phyloP scores from a whole-genome alignment of 1,140 invertebrate species.

The Melanaphis sacchari region DNA sequence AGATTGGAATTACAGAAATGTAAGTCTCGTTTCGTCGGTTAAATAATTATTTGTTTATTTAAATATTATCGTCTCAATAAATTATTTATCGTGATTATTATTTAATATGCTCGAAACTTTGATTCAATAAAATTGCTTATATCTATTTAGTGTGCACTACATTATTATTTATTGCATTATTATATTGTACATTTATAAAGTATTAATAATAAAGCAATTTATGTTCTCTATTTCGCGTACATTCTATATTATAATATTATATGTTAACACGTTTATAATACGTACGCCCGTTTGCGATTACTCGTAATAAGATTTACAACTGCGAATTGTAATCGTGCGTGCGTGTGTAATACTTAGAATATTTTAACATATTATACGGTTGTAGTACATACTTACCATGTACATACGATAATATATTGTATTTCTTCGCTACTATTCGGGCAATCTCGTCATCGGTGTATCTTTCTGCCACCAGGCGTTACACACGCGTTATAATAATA shows the following conservation, averaged over 20 bases:
- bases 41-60: too few relatives aligned
- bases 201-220: not conserved
- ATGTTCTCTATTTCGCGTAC: not conserved
- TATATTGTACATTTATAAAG: too few relatives aligned
- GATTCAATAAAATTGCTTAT: not conserved
- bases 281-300: not conserved
- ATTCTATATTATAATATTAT: not conserved
- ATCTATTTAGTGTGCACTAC: not conserved
- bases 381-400: not conserved
- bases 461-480: not conserved
- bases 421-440: not conserved
- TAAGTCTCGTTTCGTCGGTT: too few relatives aligned
- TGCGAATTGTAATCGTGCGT: conserved; percentile 17
- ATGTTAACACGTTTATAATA: conserved; percentile 6
- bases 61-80: too few relatives aligned
- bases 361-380: not conserved
- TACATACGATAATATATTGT: not conserved
- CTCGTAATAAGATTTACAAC: conserved; percentile 21
- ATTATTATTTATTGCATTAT: not conserved
- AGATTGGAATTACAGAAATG: too few relatives aligned
- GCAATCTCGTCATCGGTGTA: not conserved
- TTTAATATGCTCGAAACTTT: not conserved
- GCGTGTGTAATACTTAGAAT: not conserved
- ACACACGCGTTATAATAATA: not conserved
- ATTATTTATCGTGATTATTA: not conserved